Conservation (phyloP, 2,888 invertebrate species). For the Danaus chrysippus region DNA sequence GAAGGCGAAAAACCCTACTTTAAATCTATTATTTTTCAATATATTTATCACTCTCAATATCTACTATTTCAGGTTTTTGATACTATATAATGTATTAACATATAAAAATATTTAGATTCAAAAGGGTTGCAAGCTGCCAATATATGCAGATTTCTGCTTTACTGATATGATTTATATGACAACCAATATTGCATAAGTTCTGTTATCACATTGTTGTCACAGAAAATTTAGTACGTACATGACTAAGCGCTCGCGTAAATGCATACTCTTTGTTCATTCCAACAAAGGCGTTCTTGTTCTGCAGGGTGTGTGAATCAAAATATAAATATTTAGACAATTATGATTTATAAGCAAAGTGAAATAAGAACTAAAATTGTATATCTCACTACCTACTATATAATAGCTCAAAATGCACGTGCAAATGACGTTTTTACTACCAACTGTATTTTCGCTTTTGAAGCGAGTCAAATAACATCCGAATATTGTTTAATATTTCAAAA, state of each 20-base stretch:
- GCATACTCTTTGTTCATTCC: slow-evolving; percentile 40
- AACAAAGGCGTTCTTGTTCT: slow-evolving; percentile 46
- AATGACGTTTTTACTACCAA: slow-evolving; percentile 44
- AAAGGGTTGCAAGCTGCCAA: not conserved
- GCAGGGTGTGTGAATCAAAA: slow-evolving; percentile 9
- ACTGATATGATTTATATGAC: slow-evolving; percentile 21
- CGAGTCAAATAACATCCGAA: slow-evolving; percentile 25
- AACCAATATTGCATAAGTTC: slow-evolving; percentile 22
- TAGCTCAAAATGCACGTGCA: slow-evolving; percentile 48
- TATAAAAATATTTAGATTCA: not conserved
- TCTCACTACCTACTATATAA: slow-evolving; percentile 16
- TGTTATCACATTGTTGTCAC: slow-evolving; percentile 28
- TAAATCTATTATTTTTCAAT: too few relatives aligned
- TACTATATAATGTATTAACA: not conserved
- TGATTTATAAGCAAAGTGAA: slow-evolving; percentile 9
- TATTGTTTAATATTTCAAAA: slow-evolving; percentile 14
- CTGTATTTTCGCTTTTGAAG: slow-evolving; percentile 31
- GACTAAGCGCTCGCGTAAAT: slow-evolving; percentile 31
- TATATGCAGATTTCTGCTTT: not conserved
- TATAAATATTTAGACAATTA: slow-evolving; percentile 9
- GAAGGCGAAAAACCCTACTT: too few relatives aligned
- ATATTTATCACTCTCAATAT: not conserved
- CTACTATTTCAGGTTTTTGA: not conserved
- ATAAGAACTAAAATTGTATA: slow-evolving; percentile 19
- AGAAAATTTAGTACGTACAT: slow-evolving; percentile 31